Base-by-base conservation (phyloP, 2,888 invertebrate genomes). In the Andrena haemorrhoa region DNA sequence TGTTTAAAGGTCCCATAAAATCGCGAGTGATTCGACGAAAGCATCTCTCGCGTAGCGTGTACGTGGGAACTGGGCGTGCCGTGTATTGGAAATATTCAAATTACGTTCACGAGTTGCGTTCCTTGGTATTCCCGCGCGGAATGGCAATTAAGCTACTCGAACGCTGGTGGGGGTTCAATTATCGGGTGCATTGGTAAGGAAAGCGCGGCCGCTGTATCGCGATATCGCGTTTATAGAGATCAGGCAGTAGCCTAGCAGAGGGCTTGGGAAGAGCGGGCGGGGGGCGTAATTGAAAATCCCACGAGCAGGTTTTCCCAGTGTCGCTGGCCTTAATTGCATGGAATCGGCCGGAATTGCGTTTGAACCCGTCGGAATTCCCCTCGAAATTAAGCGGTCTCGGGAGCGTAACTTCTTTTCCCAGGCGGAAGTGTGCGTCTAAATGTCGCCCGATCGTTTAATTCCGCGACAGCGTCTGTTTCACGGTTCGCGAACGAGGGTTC, bases 321-420 rank as follows among this genome's bases (percentile, higher is more conserved):
- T 82, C 81, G 82, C 31, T 64, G 61, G 26, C 47, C 65, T 82
- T 83, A 83, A 83, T 83, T 83, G 76, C 82, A 61, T 35, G 65
- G 76, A 70, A 73, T 76, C 73, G 70, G 60, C 61, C 72, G 64
- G 75, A 72, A 81, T 82, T 56, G 75, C 81, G 58, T 74, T 70
- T 31, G 69, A 65, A 41, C 73, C 47, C 16, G 68, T 69, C 10
- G 70, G 64, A 76, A 82, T 80, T 75, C 68, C 65, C 56, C 47
- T 26, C 66, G 56, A 63, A 75, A 80, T 72, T 72, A 72, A 72
- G 58, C 69, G 68, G 20, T 74, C 51, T 29, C 66, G 41, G 16
- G 23, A 69, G 58, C 70, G 81, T 60, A 69, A 72, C 58, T 76
- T 74, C 82, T 73, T 73, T 72, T 33, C 49, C 65, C 31, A 4